Evolutionary conservation across 2,888 invertebrate genomes (phyloP).

Genomic region (Psococerastis gibbosa): DNA sequence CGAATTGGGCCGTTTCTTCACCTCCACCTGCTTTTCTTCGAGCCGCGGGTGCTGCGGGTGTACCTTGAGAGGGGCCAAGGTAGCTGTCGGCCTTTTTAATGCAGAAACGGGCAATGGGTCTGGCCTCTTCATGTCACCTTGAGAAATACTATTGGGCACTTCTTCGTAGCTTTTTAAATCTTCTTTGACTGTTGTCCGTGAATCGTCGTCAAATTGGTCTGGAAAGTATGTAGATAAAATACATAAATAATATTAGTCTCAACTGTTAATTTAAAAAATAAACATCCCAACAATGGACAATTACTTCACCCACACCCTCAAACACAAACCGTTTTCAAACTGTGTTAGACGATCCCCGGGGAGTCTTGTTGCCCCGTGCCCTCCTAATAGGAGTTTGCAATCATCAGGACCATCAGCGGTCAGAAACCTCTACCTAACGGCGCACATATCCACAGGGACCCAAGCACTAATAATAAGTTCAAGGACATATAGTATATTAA

Average conservation of each 20-base stretch:
- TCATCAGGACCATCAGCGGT: no score
- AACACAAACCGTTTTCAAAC: no score
- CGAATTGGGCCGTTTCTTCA: slow-evolving; percentile 7
- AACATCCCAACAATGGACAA: no score
- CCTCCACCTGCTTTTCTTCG: neutral
- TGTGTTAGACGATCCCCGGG: no score
- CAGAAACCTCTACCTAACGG: no score
- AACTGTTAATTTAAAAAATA: slow-evolving; percentile 14
- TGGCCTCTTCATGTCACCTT: neutral
- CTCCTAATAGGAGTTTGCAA: no score
- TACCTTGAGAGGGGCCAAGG: neutral
- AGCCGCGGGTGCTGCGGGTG: neutral
- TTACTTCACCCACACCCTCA: no score
- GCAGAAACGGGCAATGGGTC: neutral
- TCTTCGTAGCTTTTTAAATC: slow-evolving; percentile 22
- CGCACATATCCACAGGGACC: no score
- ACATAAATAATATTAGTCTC: slow-evolving; percentile 23
- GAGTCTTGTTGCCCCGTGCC: no score
- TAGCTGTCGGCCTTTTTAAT: neutral
- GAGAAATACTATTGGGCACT: slow-evolving; percentile 14
- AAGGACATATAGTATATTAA: no score
- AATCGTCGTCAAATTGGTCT: slow-evolving; percentile 25
- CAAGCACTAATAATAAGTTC: no score
- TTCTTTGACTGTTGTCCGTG: slow-evolving; percentile 27
- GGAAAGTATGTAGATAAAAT: neutral